phyloP scores from a whole-genome alignment of 2,888 invertebrate genomes.

The Pherbina coryleti region DNA sequence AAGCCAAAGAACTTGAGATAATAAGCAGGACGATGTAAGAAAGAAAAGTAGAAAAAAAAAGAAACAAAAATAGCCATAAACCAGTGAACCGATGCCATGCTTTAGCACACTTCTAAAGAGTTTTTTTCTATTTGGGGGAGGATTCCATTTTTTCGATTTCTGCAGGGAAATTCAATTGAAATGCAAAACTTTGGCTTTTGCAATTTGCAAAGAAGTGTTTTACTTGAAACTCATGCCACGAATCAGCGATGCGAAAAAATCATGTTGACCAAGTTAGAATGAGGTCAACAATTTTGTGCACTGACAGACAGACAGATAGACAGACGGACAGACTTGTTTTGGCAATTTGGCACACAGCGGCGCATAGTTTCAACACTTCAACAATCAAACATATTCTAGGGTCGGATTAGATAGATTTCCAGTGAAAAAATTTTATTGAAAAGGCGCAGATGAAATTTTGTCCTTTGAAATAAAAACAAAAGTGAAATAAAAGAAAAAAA shows the following conservation, averaged over 20 bases:
- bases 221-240: not conserved
- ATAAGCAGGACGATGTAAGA: not conserved
- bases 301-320: too few species aligned
- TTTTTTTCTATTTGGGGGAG: not conserved
- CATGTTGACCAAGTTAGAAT: constrained; percentile 8
- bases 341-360: not conserved
- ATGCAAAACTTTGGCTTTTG: constrained; percentile 32
- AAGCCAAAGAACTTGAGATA: too few species aligned
- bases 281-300: not conserved
- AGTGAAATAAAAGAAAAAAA: too few species aligned
- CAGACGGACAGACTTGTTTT: not conserved
- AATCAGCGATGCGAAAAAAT: not conserved
- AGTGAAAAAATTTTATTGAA: too few species aligned
- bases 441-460: too few species aligned
- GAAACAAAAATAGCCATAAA: not conserved
- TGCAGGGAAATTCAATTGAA: not conserved
- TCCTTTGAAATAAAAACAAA: too few species aligned
- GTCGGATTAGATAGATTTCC: too few species aligned
- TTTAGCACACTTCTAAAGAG: not conserved
- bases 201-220: constrained; percentile 11
- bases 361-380: too few species aligned
- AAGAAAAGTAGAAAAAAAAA: not conserved
- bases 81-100: not conserved
- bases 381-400: too few species aligned
- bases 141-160: not conserved